Evolutionary conservation across 2,797 vertebrate genomes (phyloP).

Genomic region (Urocyon cinereoargenteus): DNA sequence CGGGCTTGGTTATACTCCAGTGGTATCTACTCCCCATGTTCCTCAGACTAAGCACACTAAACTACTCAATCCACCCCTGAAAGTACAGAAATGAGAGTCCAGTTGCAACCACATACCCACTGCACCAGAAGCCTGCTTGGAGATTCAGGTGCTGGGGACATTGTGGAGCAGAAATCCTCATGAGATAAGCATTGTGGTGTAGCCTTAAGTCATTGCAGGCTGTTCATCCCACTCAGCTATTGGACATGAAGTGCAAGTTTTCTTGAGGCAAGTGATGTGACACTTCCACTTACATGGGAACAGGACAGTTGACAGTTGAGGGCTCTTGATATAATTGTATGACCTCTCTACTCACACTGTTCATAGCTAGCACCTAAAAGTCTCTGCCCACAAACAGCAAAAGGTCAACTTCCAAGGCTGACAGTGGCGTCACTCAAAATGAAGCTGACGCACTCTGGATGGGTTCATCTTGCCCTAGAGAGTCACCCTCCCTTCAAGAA

Average conservation of each 20-base stretch:
- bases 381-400: background rate
- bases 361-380: background rate
- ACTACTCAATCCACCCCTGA: background rate
- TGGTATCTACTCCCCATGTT: background rate
- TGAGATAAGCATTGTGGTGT: background rate
- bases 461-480: background rate
- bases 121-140: background rate
- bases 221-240: background rate
- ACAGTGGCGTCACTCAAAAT: background rate
- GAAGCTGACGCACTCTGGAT: background rate
- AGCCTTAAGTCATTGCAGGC: background rate
- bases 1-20: background rate
- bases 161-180: background rate
- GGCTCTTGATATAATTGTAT: background rate
- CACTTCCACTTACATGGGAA: background rate
- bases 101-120: background rate
- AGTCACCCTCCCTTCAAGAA: background rate
- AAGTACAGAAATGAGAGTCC: background rate
- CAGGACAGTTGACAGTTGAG: background rate
- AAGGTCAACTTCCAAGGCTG: background rate
- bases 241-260: background rate
- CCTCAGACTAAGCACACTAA: background rate
- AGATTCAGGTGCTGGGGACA: background rate
- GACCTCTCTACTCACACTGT: background rate
- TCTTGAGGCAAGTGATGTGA: background rate